phyloP scores from a whole-genome alignment of 2,113 vertebrate genomes.

The Ammospiza nelsoni region DNA sequence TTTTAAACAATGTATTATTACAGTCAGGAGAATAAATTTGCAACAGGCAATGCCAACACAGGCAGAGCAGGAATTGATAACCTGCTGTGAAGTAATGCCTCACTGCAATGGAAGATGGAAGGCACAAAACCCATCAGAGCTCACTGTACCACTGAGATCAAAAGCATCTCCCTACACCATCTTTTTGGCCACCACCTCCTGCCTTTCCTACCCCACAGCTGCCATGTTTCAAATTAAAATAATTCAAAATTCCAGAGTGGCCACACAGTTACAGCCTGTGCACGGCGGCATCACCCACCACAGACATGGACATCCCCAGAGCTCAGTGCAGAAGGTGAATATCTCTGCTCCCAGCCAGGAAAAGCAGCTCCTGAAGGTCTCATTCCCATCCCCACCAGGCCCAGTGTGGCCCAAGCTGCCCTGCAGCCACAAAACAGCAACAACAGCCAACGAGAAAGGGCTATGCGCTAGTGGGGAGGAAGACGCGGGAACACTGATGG shows the following conservation, averaged over 20 bases:
- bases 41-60: neutral
- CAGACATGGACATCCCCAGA: accelerated
- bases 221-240: neutral
- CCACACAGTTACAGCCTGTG: neutral
- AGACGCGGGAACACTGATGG: accelerated
- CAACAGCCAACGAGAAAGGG: neutral
- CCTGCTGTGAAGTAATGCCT: neutral
- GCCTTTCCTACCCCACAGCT: neutral
- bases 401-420: neutral
- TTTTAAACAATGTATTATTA: neutral
- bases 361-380: neutral
- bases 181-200: neutral
- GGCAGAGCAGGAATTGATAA: neutral
- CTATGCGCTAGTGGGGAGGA: neutral
- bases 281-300: neutral
- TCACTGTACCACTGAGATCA: neutral
- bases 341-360: neutral
- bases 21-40: neutral
- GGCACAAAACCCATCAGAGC: neutral
- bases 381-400: neutral
- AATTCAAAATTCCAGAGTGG: neutral
- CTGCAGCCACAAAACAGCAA: neutral
- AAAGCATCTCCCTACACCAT: neutral
- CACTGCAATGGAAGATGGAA: neutral
- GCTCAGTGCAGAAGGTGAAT: accelerated